Evolutionary conservation across 2,113 vertebrate species (phyloP).

Genomic region (Scartelaos histophorus): DNA sequence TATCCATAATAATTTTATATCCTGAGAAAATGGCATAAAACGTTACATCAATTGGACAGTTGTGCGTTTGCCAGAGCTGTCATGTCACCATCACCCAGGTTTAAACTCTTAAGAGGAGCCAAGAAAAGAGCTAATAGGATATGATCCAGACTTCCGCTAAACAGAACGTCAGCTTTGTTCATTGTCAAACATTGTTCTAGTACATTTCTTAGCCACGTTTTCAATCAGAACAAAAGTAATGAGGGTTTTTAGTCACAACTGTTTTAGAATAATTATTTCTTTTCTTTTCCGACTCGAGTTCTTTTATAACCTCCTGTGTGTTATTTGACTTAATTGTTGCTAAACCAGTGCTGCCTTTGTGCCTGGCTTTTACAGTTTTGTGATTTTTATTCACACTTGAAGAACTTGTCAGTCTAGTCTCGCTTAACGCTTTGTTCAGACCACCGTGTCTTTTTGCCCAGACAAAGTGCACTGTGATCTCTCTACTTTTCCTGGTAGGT

Average conservation of each 20-base stretch:
- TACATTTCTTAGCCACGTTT: background rate
- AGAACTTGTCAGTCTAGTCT: background rate
- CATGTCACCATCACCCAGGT: constrained; percentile 22
- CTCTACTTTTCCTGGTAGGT: background rate
- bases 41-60: background rate
- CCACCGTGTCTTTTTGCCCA: background rate
- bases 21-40: background rate
- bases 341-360: background rate
- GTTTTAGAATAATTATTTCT: background rate
- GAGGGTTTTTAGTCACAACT: background rate
- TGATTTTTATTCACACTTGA: background rate
- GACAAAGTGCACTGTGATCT: background rate
- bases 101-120: constrained; percentile 27
- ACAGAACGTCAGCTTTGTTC: background rate
- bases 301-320: background rate
- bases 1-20: background rate
- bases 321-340: background rate
- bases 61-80: constrained; percentile 1
- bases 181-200: background rate
- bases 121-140: background rate
- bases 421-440: background rate
- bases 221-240: background rate
- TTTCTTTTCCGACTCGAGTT: background rate
- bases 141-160: background rate
- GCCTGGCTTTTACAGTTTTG: constrained; percentile 1